Percentiles rank a stretch among this genome's conserved stretches.
phyloP scores from a whole-genome alignment of 2,797 vertebrate species.

The Salmo trutta region DNA sequence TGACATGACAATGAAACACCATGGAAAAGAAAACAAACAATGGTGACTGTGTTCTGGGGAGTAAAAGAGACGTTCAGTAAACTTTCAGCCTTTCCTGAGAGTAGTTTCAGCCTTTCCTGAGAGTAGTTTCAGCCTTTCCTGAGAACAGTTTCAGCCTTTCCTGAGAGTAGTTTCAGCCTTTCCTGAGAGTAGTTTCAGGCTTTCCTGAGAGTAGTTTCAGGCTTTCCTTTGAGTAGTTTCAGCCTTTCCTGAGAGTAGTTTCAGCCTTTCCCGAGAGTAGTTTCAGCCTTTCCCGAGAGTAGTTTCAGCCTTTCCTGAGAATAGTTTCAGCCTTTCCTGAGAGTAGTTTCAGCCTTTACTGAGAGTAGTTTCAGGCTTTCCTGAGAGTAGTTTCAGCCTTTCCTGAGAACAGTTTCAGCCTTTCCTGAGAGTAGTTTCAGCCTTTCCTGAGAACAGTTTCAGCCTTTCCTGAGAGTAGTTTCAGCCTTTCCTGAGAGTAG shows the following conservation, averaged over 20 bases:
- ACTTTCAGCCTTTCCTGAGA: neutral
- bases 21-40: slow-evolving; percentile 10
- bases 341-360: neutral
- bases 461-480: neutral
- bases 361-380: neutral
- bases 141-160: neutral
- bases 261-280: neutral
- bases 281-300: neutral
- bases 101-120: neutral
- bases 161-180: neutral
- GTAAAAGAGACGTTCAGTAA: neutral
- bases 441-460: no score
- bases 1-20: neutral
- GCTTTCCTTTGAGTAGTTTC: no score
- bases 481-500: neutral
- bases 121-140: neutral
- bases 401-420: no score
- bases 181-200: neutral
- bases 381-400: neutral
- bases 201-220: neutral
- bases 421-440: neutral
- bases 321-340: neutral
- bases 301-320: neutral
- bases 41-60: neutral
- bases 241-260: no score